A percentile compares a stretch with the other conserved stretches of the same genome.
phyloP scores from a whole-genome alignment of 2,113 vertebrate genomes.

The Crotalus tigris region DNA sequence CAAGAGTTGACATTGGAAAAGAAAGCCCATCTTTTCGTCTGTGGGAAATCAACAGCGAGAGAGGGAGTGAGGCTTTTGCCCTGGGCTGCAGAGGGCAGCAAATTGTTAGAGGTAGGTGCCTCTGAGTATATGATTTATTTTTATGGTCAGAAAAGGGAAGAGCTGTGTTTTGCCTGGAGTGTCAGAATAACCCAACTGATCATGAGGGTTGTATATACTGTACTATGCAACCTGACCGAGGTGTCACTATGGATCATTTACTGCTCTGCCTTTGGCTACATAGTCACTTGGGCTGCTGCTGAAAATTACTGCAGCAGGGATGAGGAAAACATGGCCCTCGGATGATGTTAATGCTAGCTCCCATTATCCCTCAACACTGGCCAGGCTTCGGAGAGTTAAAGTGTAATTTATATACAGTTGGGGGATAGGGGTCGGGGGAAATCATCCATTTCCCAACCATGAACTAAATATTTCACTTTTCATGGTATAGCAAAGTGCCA shows the following conservation, averaged over 20 bases:
- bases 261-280: neutral
- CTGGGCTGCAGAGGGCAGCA: neutral
- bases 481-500: neutral
- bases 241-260: neutral
- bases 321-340: neutral
- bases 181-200: neutral
- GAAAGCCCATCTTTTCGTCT: neutral
- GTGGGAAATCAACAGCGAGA: neutral
- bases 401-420: neutral
- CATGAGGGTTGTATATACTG: neutral
- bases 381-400: neutral
- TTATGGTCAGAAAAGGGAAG: neutral
- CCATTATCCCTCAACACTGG: neutral
- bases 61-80: neutral
- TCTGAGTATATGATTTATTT: neutral
- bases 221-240: neutral
- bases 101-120: neutral
- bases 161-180: neutral
- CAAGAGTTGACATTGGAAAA: neutral
- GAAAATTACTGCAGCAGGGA: neutral
- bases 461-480: neutral
- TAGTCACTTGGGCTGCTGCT: neutral
- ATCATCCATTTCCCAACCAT: neutral
- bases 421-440: neutral
- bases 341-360: neutral